These are phyloP conservation scores for Dreissena polymorpha DNA, from an alignment of 1,140 invertebrate species.

Conservation along the genomic window DNA sequence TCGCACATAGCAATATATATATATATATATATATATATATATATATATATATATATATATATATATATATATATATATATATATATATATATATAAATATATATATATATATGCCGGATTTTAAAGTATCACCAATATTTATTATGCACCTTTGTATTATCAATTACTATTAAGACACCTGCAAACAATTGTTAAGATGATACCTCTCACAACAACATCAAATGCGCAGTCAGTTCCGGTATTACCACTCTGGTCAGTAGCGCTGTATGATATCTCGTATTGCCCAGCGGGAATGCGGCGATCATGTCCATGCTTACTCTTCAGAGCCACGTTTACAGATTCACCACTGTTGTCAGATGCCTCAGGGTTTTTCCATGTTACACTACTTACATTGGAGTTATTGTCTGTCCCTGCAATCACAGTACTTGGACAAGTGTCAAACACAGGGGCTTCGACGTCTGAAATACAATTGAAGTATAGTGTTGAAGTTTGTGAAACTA, in stretches of 20 bases:
- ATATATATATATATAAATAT: no score
- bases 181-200: no score
- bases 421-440: not conserved
- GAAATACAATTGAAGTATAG: not conserved
- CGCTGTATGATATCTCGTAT: not conserved
- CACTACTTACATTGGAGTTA: not conserved
- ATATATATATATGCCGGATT: no score
- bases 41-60: no score
- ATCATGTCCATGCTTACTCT: not conserved
- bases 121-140: no score
- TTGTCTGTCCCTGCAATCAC: not conserved
- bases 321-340: not conserved
- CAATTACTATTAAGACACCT: no score
- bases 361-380: not conserved
- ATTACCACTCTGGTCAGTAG: not conserved
- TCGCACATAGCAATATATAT: no score
- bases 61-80: no score
- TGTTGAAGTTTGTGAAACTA: no score
- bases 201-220: not conserved
- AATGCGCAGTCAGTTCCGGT: not conserved
- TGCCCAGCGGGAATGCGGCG: not conserved
- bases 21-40: no score
- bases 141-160: no score
- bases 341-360: not conserved
- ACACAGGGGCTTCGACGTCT: conserved; percentile 26